phyloP scores from a whole-genome alignment of 2,888 invertebrate species.

The Conops quadrifasciatus region DNA sequence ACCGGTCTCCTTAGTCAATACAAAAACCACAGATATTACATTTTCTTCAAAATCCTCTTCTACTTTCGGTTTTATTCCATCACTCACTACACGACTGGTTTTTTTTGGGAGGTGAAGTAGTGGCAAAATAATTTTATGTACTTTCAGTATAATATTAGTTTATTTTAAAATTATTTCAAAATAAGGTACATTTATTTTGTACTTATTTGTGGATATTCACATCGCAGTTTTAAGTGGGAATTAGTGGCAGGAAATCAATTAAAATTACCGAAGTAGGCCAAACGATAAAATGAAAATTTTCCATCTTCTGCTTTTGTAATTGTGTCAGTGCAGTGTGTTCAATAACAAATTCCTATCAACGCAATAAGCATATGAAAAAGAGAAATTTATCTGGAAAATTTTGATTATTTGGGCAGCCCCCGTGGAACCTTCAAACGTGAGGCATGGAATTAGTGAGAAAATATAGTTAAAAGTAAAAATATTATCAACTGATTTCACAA shows the following conservation, averaged over 20 bases:
- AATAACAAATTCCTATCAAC: constrained; percentile 39
- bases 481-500: too few species aligned
- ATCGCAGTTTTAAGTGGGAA: constrained; percentile 23
- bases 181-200: constrained; percentile 1
- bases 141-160: constrained; percentile 36
- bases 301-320: constrained; percentile 47
- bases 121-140: constrained; percentile 36
- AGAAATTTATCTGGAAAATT: constrained; percentile 23
- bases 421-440: too few species aligned
- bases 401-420: too few species aligned
- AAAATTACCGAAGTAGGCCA: constrained; percentile 57
- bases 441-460: too few species aligned
- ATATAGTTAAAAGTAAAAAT: too few species aligned
- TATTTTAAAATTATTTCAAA: constrained; percentile 30
- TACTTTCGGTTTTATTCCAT: constrained; percentile 37
- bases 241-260: constrained; percentile 21
- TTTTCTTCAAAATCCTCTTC: constrained; percentile 7
- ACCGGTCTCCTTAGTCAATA: not conserved
- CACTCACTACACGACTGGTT: constrained; percentile 43
- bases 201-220: constrained; percentile 37
- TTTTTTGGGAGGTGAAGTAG: constrained; percentile 42
- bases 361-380: constrained; percentile 37
- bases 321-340: constrained; percentile 49
- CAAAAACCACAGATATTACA: constrained; percentile 15
- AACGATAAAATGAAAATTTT: constrained; percentile 51